These are phyloP conservation scores for Nansenia antarctica DNA, from an alignment of 2,113 vertebrate genomes.

Conservation along the genomic window DNA sequence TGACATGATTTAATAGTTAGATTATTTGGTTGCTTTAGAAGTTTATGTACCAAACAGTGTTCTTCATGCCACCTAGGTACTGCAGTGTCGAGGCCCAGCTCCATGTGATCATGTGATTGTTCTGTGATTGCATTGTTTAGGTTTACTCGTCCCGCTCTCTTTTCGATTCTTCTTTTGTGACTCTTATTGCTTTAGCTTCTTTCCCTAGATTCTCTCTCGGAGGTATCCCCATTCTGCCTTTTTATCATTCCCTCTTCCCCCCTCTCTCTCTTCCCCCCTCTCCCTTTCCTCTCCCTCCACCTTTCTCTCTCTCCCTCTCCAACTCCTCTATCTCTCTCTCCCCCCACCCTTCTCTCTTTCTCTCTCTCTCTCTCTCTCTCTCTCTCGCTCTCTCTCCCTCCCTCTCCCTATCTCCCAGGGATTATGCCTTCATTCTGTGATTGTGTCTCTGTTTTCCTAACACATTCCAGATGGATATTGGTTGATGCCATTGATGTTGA, in stretches of 20 bases:
- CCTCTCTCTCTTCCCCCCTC: not conserved
- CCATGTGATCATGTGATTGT: not conserved
- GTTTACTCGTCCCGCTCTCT: not conserved
- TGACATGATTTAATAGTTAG: too few relatives aligned
- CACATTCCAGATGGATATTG: slow-evolving; percentile 38
- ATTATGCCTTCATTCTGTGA: slow-evolving; percentile 9
- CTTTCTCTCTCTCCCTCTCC: not conserved
- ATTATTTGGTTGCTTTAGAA: too few relatives aligned
- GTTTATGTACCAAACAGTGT: too few relatives aligned
- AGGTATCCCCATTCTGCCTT: not conserved
- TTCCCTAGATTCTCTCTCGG: not conserved
- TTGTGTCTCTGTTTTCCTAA: slow-evolving; percentile 22
- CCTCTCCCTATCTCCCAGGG: slow-evolving; percentile 11
- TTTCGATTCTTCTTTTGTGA: not conserved
- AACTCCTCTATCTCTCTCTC: not conserved
- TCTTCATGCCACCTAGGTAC: too few relatives aligned
- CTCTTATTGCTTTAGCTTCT: not conserved
- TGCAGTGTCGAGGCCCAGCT: not conserved
- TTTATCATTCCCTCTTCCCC: too few relatives aligned
- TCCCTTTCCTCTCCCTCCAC: not conserved
- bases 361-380: not conserved
- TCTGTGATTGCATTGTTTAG: not conserved
- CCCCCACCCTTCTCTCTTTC: not conserved
- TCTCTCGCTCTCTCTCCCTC: not conserved
- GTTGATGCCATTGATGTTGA: slow-evolving; percentile 4